Evolutionary conservation across 2,113 vertebrate genomes (phyloP).

Genomic region (Manacus vitellinus): DNA sequence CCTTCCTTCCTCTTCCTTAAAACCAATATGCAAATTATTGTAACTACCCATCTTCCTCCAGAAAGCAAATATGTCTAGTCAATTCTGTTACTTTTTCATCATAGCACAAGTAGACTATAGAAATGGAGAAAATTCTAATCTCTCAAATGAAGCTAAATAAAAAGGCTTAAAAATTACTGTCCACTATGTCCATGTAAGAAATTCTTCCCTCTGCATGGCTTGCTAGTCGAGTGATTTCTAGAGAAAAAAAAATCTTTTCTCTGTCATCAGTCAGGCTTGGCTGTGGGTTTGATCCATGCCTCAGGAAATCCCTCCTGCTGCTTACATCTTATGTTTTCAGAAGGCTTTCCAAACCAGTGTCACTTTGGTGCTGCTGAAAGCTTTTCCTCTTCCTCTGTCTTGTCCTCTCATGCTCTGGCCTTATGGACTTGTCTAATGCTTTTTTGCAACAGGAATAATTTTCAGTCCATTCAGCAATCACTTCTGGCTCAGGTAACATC

Average conservation of each 20-base stretch:
- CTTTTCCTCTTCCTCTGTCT: neutral
- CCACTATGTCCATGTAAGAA: neutral
- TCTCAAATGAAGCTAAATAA: neutral
- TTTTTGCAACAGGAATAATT: neutral
- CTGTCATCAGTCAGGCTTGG: neutral
- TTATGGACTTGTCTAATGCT: neutral
- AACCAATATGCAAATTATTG: no score
- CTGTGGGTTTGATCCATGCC: neutral
- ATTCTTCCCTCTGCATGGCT: neutral
- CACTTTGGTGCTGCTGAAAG: neutral
- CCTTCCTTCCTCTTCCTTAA: no score
- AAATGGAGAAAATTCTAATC: neutral
- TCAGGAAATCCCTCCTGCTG: neutral
- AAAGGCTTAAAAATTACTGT: neutral
- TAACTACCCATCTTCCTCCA: neutral
- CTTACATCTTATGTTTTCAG: neutral
- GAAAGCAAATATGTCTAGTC: neutral
- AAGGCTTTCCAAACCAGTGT: neutral
- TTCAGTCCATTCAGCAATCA: accelerated
- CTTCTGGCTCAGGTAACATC: neutral
- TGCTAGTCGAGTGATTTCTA: neutral
- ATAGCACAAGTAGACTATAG: neutral
- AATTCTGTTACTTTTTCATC: neutral
- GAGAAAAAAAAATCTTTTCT: neutral
- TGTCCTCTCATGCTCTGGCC: neutral